phyloP scores from a whole-genome alignment of 2,113 vertebrate genomes.

The Sisor rabdophorus region DNA sequence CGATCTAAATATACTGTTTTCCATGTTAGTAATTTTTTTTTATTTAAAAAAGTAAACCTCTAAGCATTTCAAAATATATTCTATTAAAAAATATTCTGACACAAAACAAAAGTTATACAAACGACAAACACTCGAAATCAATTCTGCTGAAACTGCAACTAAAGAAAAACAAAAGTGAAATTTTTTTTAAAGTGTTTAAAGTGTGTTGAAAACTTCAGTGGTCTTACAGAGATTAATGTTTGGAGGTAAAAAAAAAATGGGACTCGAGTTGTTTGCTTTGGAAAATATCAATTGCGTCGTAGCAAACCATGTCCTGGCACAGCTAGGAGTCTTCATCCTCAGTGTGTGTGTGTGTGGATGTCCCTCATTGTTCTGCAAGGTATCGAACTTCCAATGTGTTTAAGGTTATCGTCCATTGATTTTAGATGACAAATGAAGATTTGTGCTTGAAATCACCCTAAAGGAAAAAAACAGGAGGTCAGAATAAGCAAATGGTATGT shows the following conservation, averaged over 20 bases:
- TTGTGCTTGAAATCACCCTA: conserved; percentile 98
- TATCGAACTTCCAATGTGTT: conserved; percentile 57
- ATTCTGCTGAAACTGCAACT: conserved; percentile 46
- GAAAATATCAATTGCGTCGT: conserved; percentile 61
- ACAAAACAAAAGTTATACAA: conserved; percentile 73
- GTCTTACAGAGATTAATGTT: conserved; percentile 34
- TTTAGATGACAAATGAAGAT: conserved; percentile 92
- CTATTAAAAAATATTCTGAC: conserved; percentile 79
- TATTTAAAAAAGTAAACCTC: conserved; percentile 78
- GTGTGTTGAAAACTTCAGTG: conserved; percentile 19
- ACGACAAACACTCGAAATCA: conserved; percentile 57
- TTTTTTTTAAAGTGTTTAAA: conserved; percentile 39
- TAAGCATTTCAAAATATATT: conserved; percentile 80
- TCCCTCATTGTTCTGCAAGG: conserved; percentile 50
- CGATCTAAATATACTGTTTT: conserved; percentile 51
- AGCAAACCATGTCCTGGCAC: conserved; percentile 52
- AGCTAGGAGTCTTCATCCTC: conserved; percentile 48
- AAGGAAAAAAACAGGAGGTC: conserved; percentile 35
- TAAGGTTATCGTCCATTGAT: conserved; percentile 49
- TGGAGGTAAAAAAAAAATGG: neutral
- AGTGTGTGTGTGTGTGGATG: conserved; percentile 44
- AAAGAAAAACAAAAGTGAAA: conserved; percentile 43
- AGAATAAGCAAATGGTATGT: conserved; percentile 11
- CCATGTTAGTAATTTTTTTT: conserved; percentile 67
- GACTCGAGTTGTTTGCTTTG: conserved; percentile 62